Evolutionary conservation across 2,797 vertebrate species (phyloP), one percentile per base, ranked within the genome.

Genomic region (Saguinus oedipus): DNA sequence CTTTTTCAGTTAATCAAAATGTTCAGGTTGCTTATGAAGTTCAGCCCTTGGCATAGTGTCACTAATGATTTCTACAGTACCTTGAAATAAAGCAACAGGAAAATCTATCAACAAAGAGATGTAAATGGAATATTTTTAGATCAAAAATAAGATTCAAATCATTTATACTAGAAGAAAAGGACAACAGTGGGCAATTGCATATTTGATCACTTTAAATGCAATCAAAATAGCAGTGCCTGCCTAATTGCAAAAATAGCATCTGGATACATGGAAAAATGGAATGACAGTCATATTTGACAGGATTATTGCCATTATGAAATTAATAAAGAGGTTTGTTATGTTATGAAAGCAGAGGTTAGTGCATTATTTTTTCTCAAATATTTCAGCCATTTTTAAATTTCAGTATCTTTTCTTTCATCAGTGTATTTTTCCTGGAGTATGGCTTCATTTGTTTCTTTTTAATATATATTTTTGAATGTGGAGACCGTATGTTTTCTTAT

Each of bases 1-100:
- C 55, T 50, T 97, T 98, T 95, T 93, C 93, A 97, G 97, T 97
- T 93, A 98, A 98, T 98, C 98, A 97, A 97, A 98, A 98, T 97
- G 97, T 97, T 98, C 98, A 95, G 94, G 97, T 98, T 98, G 92
- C 97, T 98, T 97, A 95, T 96, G 97, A 98, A 92, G 94, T 97
- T 98, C 76, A 94, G 97, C 96, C 96, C 46, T 98, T 98, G 98
- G 98, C 98, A 94, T 96, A 19, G 20, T 90, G 97, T 98, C 98
- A 98, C 97, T 99, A 98, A 98, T 98, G 98, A 96, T 96, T 98
- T 98, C 96, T 97, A 75, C 98, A 98, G 95, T 95, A 80, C 95
- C 81, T 97, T 97, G 95, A 97, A 98, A 97, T 97, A 98, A 98
- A 97, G 95, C 95, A 97, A 98, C 98, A 98, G 97, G 96, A 98